Evolutionary conservation across 2,888 invertebrate genomes (phyloP), one percentile per base, ranked within the genome.

Genomic region (Temnothorax rugatulus): DNA sequence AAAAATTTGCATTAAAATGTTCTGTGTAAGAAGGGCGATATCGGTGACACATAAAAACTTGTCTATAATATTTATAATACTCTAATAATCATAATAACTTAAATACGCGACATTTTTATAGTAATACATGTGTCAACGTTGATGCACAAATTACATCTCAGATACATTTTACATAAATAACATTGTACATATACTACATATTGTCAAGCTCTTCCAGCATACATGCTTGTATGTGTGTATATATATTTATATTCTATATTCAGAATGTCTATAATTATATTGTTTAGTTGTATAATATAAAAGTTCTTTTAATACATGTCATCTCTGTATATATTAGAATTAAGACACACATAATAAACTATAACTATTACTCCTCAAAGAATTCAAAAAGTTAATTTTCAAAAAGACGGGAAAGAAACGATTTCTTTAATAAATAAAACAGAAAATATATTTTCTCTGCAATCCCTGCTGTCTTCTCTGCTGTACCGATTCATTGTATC

Each of bases 341-440:
- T 29, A 59, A 29, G 25, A 15, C 18, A 61, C 7, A 18, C 18
- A 15, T 61, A 61, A 61, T 7, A 9, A 34, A 34, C 7, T 7
- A 34, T 34, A 61, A 34, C 4, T 34, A 18, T 61, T 1, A 61
- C 2, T 61, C 4, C 18, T 61, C 3, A 61, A 29, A 29, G 18
- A 47, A 4, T 13, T 18, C 13, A 57, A 8, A 29, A 61, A 59
- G 7, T 25, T 7, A 61, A 34, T 18, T 61, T 59, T 29, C 5
- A 61, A 34, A 18, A 7, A 54, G 2, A 18, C 4, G 8, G 15
- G 1, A 15, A 13, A 61, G 1, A 34, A 18, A 18, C 8, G 8
- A 61, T 61, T 61, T 61, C 18, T 61, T 61, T 61, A 61, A 25
- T 61, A 59, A 59, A 15, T 21, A 34, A 61, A 34, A 61, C 34